phyloP scores from a whole-genome alignment of 2,797 vertebrate genomes.

The Molossus alvarezi region DNA sequence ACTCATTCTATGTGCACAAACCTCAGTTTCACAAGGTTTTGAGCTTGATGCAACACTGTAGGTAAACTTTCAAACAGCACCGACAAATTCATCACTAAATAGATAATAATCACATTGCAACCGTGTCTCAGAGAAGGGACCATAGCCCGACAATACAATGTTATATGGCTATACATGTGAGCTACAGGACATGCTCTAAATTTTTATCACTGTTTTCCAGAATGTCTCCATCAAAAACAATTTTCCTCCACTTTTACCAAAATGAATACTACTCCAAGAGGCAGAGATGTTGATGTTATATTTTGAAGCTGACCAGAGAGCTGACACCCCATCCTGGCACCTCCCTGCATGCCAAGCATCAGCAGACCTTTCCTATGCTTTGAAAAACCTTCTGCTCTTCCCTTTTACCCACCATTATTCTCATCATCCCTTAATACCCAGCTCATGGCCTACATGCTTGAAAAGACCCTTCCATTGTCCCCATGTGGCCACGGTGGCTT shows the following conservation, averaged over 20 bases:
- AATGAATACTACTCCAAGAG: background rate
- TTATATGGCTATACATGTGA: background rate
- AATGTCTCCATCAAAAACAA: background rate
- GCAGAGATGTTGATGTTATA: background rate
- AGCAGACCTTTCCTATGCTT: background rate
- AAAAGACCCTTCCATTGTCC: background rate
- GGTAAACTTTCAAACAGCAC: background rate
- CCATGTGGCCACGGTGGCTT: background rate
- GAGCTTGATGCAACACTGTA: background rate
- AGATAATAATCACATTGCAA: background rate
- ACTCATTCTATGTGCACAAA: background rate
- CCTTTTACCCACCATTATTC: background rate
- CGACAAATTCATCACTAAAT: background rate
- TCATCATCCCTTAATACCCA: background rate
- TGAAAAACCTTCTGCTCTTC: background rate
- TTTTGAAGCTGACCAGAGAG: background rate
- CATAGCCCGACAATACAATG: background rate
- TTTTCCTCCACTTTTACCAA: background rate
- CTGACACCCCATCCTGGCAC: background rate
- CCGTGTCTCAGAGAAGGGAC: background rate
- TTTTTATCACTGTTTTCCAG: background rate
- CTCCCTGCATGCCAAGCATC: background rate
- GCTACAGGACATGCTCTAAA: background rate
- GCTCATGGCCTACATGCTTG: background rate
- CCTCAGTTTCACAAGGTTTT: background rate